phyloP scores from a whole-genome alignment of 2,888 invertebrate species.

The Diarsia dahlii region DNA sequence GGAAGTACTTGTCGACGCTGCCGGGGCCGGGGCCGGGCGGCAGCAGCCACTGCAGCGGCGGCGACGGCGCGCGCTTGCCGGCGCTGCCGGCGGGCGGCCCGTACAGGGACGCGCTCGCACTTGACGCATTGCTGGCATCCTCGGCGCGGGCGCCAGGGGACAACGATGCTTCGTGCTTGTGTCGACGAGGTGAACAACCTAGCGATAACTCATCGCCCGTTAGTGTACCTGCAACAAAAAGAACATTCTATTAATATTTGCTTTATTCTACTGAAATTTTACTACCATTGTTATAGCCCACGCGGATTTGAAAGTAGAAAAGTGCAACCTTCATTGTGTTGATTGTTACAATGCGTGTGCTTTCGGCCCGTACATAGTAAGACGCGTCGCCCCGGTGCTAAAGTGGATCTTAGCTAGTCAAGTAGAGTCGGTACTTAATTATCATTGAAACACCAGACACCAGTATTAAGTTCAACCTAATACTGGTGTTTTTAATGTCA shows the following conservation, averaged over 20 bases:
- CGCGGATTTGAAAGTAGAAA: background rate
- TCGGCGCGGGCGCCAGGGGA: slow-evolving; percentile 94
- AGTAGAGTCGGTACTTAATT: background rate
- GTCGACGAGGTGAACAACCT: slow-evolving; percentile 90
- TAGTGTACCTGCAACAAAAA: slow-evolving; percentile 93
- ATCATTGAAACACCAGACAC: too few species aligned
- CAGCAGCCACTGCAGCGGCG: slow-evolving; percentile 93
- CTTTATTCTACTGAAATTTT: background rate
- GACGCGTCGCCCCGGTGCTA: background rate
- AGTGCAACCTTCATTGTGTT: background rate
- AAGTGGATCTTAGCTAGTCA: background rate
- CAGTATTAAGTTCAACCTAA: background rate
- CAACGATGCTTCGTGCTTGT: slow-evolving; percentile 92
- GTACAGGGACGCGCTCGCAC: slow-evolving; percentile 91
- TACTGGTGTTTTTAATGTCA: background rate
- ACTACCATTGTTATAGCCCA: background rate
- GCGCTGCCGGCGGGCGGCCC: slow-evolving; percentile 86
- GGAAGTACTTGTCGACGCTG: slow-evolving; percentile 91
- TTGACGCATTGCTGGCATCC: slow-evolving; percentile 93
- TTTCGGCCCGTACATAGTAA: background rate
- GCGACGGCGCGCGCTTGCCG: slow-evolving; percentile 88
- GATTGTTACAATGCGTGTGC: background rate
- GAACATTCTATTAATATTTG: slow-evolving; percentile 12
- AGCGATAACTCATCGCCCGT: slow-evolving; percentile 95
- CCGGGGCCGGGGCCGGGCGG: slow-evolving; percentile 93